Evolutionary conservation across 2,888 invertebrate genomes (phyloP), one percentile per base, ranked within the genome.

Genomic region (Diplolepis rosae): DNA sequence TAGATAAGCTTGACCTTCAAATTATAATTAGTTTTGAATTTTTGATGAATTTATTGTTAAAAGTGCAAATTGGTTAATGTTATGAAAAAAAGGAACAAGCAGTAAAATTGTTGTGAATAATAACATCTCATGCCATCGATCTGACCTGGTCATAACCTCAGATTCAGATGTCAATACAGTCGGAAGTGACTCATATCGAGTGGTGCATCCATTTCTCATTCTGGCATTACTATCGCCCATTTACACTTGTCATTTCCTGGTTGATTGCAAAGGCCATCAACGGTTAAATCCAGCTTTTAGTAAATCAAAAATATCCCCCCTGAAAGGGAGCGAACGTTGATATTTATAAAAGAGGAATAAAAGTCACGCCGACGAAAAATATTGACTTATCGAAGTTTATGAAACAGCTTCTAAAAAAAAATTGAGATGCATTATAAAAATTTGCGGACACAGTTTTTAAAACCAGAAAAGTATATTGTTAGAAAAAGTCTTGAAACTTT

Each of bases 161-260:
- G 56, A 35, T 61, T 54, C 30, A 56, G 56, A 35, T 61, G 61
- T 61, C 39, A 35, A 61, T 27, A 35, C 39, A 61, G 35, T 39
- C 61, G 61, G 61, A 61, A 22, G 61, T 61, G 61, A 61, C 61
- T 56, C 56, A 56, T 22, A 24, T 56, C 56, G 35, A 56, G 56
- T 35, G n/a, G 35, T 39, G 39, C 35, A 56, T 56, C 35, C 22
- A 56, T 56, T 11, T 32, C 52, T 52, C 18, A 24, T 35, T 66
- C 45, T 35, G 68, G 51, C 52, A 65, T n/a, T 50, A 51, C 70
- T 74, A 76, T 76, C 76, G 69, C 50, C 24, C 67, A 69, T 72
- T 74, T 69, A 74, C 68, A 70, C 48, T 70, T 71, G 74, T 74
- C 72, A 74, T 74, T 76, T 76, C 76, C 74, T 69, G 52, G 75